Conservation (phyloP, 2,888 invertebrate genomes). For the Xylocampa areola region DNA sequence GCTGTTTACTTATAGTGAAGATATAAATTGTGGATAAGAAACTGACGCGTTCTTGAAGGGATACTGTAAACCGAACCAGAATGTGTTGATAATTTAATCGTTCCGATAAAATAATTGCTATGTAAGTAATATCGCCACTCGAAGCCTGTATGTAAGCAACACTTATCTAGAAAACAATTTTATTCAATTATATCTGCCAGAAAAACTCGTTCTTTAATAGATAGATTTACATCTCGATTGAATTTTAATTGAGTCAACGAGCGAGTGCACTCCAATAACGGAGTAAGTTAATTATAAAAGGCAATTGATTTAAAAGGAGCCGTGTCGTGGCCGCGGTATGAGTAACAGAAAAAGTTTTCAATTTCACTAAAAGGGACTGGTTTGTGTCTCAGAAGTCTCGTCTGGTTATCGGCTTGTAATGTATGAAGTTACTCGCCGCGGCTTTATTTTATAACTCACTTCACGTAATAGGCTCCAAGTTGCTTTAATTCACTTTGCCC, state of each 20-base stretch:
- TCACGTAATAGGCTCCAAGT: slow-evolving; percentile 85
- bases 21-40: slow-evolving; percentile 37
- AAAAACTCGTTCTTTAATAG: slow-evolving; percentile 80
- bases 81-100: slow-evolving; percentile 58
- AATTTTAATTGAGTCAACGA: slow-evolving; percentile 86
- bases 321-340: slow-evolving; percentile 86
- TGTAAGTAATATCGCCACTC: slow-evolving; percentile 58
- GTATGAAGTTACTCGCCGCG: slow-evolving; percentile 88
- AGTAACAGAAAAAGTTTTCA: slow-evolving; percentile 90
- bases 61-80: slow-evolving; percentile 53
- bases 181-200: slow-evolving; percentile 75
- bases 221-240: slow-evolving; percentile 86
- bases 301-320: slow-evolving; percentile 89
- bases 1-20: slow-evolving; percentile 18
- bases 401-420: slow-evolving; percentile 90
- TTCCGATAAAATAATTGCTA: slow-evolving; percentile 60
- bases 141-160: slow-evolving; percentile 57
- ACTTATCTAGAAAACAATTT: slow-evolving; percentile 74
- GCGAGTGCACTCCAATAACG: slow-evolving; percentile 85
- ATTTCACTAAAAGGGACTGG: slow-evolving; percentile 90
- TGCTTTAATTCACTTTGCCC: slow-evolving; percentile 84
- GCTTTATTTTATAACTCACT: slow-evolving; percentile 89
- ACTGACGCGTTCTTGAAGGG: slow-evolving; percentile 29
- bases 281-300: slow-evolving; percentile 89
- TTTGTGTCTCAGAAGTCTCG: slow-evolving; percentile 90